Percentiles rank a stretch among this genome's conserved stretches.
These are phyloP conservation scores for Dallia pectoralis DNA, from an alignment of 2,797 vertebrate species.

Conservation along the genomic window DNA sequence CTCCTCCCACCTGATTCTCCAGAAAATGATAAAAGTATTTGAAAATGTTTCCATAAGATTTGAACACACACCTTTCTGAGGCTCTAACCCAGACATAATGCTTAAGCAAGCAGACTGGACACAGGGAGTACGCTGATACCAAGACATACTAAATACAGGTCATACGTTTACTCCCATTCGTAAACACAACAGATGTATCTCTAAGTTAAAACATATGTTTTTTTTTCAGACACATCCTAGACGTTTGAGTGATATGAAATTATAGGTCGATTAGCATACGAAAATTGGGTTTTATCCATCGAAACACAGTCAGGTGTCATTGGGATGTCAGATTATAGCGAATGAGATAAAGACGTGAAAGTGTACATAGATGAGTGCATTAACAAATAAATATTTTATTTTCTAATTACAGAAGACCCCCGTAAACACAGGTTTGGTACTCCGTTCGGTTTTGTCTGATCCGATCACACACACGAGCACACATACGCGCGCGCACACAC, in stretches of 20 bases:
- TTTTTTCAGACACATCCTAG: slow-evolving; percentile 3
- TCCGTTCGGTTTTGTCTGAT: slow-evolving; percentile 3
- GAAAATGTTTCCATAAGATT: neutral
- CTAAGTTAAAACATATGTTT: neutral
- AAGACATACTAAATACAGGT: slow-evolving; percentile 62
- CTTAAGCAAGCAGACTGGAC: slow-evolving; percentile 50
- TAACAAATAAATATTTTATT: slow-evolving; percentile 8
- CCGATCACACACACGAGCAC: slow-evolving; percentile 16
- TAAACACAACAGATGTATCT: slow-evolving; percentile 2
- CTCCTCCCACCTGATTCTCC: too few species aligned
- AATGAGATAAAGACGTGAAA: neutral
- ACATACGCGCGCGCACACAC: slow-evolving; percentile 9
- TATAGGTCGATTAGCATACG: neutral
- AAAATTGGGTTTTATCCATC: neutral
- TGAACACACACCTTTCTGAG: neutral
- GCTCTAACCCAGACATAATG: slow-evolving; percentile 27
- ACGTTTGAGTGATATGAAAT: neutral
- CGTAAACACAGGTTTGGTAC: neutral
- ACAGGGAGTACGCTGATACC: slow-evolving; percentile 57
- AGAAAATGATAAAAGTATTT: neutral
- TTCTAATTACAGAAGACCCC: neutral
- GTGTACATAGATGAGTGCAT: neutral
- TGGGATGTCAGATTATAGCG: neutral
- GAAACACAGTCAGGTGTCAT: neutral
- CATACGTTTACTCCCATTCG: slow-evolving; percentile 50